phyloP scores from a whole-genome alignment of 2,797 vertebrate species.

The Zalophus californianus region DNA sequence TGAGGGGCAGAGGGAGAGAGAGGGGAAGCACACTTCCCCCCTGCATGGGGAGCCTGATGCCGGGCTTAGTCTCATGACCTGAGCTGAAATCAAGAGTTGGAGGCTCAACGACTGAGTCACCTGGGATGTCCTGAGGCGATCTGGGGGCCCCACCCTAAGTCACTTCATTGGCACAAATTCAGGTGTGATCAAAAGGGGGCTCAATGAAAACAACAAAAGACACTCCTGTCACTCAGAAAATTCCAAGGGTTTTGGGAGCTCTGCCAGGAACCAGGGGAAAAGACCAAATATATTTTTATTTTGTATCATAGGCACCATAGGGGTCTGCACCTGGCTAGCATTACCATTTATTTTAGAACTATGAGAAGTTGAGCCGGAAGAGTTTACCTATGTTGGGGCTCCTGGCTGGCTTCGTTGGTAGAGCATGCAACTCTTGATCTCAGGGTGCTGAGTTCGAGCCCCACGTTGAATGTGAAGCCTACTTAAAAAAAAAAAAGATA shows the following conservation, averaged over 20 bases:
- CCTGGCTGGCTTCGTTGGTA: background rate
- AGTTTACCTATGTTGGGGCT: background rate
- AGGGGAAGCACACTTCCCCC: background rate
- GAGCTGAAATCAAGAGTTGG: background rate
- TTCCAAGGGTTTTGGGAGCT: background rate
- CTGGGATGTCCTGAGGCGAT: background rate
- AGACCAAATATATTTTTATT: background rate
- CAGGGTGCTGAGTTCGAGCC: background rate
- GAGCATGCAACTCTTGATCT: background rate
- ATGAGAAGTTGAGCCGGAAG: background rate
- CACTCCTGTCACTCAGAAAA: background rate
- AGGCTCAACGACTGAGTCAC: background rate
- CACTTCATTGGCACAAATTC: background rate
- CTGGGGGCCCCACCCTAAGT: background rate
- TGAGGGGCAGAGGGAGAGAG: background rate
- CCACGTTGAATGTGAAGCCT: background rate
- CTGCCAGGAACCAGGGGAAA: background rate
- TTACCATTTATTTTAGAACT: constrained; percentile 2
- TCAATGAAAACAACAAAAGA: background rate
- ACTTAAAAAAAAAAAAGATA: background rate
- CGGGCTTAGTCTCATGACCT: background rate
- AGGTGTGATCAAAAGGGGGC: background rate
- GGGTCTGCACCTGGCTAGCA: background rate
- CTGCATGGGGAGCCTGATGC: background rate
- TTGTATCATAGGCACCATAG: background rate